A percentile compares a stretch with the other conserved stretches of the same genome.
phyloP scores from a whole-genome alignment of 1,140 invertebrate genomes.

The Panulirus ornatus region DNA sequence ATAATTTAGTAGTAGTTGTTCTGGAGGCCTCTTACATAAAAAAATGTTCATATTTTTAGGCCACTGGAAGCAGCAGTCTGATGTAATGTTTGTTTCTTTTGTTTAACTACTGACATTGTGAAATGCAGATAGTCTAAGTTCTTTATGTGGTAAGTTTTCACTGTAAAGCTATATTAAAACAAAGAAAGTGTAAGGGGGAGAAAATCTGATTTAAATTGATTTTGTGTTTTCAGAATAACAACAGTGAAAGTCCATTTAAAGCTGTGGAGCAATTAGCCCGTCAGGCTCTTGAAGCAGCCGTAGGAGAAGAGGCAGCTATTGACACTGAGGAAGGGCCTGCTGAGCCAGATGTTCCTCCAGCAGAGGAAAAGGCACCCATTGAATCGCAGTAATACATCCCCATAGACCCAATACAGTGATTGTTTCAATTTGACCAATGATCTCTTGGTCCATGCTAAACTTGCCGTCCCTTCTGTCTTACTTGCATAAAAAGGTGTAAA shows the following conservation, averaged over 20 bases:
- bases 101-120: too few relatives aligned
- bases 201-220: not conserved
- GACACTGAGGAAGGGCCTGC: not conserved
- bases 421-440: not conserved
- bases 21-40: too few relatives aligned
- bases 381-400: too few relatives aligned
- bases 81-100: too few relatives aligned
- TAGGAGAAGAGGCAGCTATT: conserved; percentile 38
- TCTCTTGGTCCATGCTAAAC: not conserved
- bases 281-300: conserved; percentile 58
- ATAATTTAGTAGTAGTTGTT: too few relatives aligned
- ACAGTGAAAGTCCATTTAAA: conserved; percentile 58
- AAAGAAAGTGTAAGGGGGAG: not conserved
- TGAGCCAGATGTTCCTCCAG: not conserved
- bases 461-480: not conserved
- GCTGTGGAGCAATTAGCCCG: conserved; percentile 56
- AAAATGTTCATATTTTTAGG: too few relatives aligned
- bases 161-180: not conserved
- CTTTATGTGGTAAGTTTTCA: too few relatives aligned
- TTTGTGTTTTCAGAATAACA: conserved; percentile 35
- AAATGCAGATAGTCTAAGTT: too few relatives aligned
- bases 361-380: too few relatives aligned
- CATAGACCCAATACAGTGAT: not conserved
- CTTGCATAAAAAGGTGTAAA: too few relatives aligned
- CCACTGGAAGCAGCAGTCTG: too few relatives aligned